These are phyloP conservation scores for Clarias platycephalus DNA, from an alignment of 2,797 vertebrate species.

Conservation along the genomic window DNA sequence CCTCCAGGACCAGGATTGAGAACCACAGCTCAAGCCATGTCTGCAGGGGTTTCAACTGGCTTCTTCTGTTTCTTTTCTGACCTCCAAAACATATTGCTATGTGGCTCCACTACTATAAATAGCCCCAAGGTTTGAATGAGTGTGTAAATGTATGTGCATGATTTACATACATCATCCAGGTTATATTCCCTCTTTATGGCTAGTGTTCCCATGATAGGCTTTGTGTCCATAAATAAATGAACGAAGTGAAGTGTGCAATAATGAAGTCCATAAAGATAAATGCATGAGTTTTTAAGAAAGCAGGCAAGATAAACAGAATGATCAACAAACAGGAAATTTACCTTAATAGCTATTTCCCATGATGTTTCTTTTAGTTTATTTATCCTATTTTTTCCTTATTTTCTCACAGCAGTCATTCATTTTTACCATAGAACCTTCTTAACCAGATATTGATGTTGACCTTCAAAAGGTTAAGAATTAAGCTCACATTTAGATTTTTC, in stretches of 20 bases:
- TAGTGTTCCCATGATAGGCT: not conserved
- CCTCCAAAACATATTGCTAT: not conserved
- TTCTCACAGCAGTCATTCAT: slow-evolving; percentile 21
- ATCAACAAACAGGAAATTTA: not conserved
- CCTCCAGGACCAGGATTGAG: too few species aligned
- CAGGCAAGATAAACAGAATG: not conserved
- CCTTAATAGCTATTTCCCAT: slow-evolving; percentile 20
- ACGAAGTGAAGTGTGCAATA: not conserved
- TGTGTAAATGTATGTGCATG: not conserved
- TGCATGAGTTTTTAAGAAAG: not conserved
- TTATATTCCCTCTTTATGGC: not conserved
- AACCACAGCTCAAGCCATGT: not conserved
- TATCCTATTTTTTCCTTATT: slow-evolving; percentile 21
- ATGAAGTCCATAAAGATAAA: not conserved
- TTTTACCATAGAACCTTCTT: slow-evolving; percentile 28
- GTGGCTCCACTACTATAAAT: not conserved
- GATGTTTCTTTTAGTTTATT: not conserved
- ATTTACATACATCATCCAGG: not conserved
- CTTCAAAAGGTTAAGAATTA: slow-evolving; percentile 28
- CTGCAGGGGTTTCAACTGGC: not conserved
- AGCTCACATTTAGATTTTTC: slow-evolving; percentile 13
- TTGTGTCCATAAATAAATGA: not conserved
- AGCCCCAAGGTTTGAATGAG: not conserved
- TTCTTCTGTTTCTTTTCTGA: not conserved
- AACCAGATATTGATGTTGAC: slow-evolving; percentile 32